phyloP scores from a whole-genome alignment of 1,140 invertebrate genomes.

The Apis dorsata region DNA sequence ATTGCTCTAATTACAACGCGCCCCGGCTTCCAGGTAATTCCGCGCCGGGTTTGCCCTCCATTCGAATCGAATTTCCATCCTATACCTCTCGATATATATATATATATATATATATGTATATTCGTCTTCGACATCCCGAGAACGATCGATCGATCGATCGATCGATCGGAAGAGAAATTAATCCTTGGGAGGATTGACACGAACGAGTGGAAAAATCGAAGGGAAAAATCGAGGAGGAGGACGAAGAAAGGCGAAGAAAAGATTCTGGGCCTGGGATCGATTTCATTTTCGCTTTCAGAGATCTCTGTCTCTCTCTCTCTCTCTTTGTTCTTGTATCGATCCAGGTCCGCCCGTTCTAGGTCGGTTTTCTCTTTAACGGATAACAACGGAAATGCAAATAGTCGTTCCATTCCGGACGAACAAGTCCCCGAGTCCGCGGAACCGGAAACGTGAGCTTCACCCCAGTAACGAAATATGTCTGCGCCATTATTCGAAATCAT shows the following conservation, averaged over 20 bases:
- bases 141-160: not conserved
- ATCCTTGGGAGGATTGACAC: not conserved
- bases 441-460: conserved; percentile 37
- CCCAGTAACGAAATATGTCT: conserved; percentile 41
- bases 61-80: conserved; percentile 9
- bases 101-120: not conserved
- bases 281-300: conserved; percentile 3
- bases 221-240: not conserved
- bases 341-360: not conserved
- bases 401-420: conserved; percentile 37
- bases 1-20: conserved; percentile 56
- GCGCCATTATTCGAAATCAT: conserved; percentile 42
- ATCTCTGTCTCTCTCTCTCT: not conserved
- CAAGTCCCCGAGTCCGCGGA: conserved; percentile 27
- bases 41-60: not conserved
- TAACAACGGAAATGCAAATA: conserved; percentile 50
- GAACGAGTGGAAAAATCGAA: not conserved
- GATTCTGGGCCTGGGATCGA: not conserved
- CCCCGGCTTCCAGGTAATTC: not conserved
- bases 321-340: not conserved
- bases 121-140: not conserved
- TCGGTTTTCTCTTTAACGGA: conserved; percentile 32
- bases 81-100: not conserved
- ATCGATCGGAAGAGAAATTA: not conserved
- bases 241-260: conserved; percentile 29